Evolutionary conservation across 2,888 invertebrate genomes (phyloP).

Genomic region (Pyralis farinalis): DNA sequence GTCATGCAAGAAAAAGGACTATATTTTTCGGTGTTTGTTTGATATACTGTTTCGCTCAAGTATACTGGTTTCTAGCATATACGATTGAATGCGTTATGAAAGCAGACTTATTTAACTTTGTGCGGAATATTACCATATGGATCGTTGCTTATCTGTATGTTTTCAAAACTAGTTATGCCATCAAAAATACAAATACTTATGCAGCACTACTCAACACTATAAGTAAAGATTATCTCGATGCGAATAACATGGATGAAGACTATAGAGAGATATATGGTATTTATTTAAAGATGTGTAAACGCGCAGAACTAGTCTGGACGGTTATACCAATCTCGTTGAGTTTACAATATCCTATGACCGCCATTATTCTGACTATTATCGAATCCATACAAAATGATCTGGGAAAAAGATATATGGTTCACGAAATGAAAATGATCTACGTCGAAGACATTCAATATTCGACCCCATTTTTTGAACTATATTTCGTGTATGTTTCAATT

Average conservation of each 20-base stretch:
- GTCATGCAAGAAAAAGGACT: slow-evolving; percentile 21
- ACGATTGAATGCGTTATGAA: slow-evolving; percentile 38
- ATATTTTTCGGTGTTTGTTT: slow-evolving; percentile 27
- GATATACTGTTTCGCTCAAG: slow-evolving; percentile 31
- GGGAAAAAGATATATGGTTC: slow-evolving; percentile 45
- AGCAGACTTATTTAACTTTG: slow-evolving; percentile 44
- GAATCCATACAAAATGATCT: slow-evolving; percentile 42
- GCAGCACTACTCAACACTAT: slow-evolving; percentile 41
- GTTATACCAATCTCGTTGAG: slow-evolving; percentile 42
- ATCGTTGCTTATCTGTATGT: slow-evolving; percentile 45
- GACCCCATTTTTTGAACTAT: slow-evolving; percentile 51
- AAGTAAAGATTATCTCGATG: slow-evolving; percentile 41
- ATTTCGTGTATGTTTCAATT: slow-evolving; percentile 48
- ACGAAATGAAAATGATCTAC: slow-evolving; percentile 51
- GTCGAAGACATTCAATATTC: slow-evolving; percentile 52
- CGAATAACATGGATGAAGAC: slow-evolving; percentile 42
- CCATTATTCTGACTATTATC: slow-evolving; percentile 38
- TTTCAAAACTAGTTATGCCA: slow-evolving; percentile 50
- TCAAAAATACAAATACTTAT: slow-evolving; percentile 39
- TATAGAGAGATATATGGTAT: slow-evolving; percentile 44
- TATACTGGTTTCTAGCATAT: slow-evolving; percentile 51
- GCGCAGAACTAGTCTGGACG: slow-evolving; percentile 47
- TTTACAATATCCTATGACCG: slow-evolving; percentile 49
- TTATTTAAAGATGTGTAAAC: slow-evolving; percentile 39
- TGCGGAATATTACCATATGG: slow-evolving; percentile 47